Percentiles rank a stretch among this genome's conserved stretches.
These are phyloP conservation scores for Tachyglossus aculeatus DNA, from an alignment of 2,797 vertebrate genomes.

Conservation along the genomic window DNA sequence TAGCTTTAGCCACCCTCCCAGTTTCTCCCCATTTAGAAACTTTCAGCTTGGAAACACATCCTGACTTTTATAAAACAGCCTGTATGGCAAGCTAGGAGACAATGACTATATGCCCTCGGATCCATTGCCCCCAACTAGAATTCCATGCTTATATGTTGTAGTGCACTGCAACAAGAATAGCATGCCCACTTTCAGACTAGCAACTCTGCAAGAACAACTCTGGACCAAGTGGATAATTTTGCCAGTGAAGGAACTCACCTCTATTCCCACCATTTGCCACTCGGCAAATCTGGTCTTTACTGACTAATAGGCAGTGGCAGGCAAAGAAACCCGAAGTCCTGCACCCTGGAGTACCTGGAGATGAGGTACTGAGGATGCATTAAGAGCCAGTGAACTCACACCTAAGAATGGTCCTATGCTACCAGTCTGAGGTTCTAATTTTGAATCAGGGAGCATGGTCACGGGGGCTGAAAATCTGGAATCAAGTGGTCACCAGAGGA, in stretches of 20 bases:
- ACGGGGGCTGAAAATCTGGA: conserved; percentile 11
- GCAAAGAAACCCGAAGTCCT: background rate
- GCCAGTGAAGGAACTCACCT: background rate
- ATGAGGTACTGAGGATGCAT: background rate
- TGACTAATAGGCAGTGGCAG: background rate
- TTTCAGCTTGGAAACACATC: too few relatives aligned
- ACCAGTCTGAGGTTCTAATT: background rate
- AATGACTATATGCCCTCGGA: too few relatives aligned
- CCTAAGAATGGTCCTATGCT: rapidly evolving
- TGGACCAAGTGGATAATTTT: background rate
- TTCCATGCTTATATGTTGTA: too few relatives aligned
- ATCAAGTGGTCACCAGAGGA: conserved; percentile 1
- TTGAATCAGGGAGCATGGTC: background rate
- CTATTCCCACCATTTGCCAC: too few relatives aligned
- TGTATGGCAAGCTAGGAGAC: too few relatives aligned
- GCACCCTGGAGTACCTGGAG: background rate
- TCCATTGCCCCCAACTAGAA: too few relatives aligned
- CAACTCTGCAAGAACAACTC: background rate
- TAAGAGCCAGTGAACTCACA: background rate
- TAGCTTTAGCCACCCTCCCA: too few relatives aligned
- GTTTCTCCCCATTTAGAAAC: too few relatives aligned
- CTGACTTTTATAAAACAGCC: too few relatives aligned
- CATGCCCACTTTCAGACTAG: background rate
- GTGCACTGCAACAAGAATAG: background rate
- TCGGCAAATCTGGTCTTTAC: background rate